phyloP scores from a whole-genome alignment of 2,113 vertebrate species.

The Oreocharis arfaki region DNA sequence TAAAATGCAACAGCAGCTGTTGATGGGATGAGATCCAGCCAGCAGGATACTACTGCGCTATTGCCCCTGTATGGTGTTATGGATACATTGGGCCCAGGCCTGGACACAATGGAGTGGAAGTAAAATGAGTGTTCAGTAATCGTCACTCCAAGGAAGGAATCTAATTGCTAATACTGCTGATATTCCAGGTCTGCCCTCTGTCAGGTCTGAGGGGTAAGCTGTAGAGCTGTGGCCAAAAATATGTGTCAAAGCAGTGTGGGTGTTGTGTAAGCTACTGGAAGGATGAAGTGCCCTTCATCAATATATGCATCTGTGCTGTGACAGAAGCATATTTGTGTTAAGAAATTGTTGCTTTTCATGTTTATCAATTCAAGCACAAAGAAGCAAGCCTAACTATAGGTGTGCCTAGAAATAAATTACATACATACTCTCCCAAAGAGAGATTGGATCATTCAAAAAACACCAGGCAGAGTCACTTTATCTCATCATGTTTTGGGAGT shows the following conservation, averaged over 20 bases:
- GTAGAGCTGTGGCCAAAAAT: neutral
- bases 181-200: neutral
- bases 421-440: neutral
- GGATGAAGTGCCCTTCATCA: neutral
- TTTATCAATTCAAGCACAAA: neutral
- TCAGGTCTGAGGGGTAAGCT: neutral
- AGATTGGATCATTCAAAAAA: neutral
- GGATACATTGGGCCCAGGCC: neutral
- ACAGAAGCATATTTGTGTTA: neutral
- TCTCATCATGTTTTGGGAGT: neutral
- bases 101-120: neutral
- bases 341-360: neutral
- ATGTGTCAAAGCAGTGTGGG: accelerated
- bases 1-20: neutral
- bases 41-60: accelerated
- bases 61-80: neutral
- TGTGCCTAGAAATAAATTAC: neutral
- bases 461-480: neutral
- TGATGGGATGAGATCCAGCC: neutral
- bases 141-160: neutral
- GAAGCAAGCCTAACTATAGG: neutral
- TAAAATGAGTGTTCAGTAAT: neutral
- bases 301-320: neutral
- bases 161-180: neutral
- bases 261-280: neutral